Conservation (phyloP, 2,113 vertebrate species). For the Brienomyrus brachyistius region DNA sequence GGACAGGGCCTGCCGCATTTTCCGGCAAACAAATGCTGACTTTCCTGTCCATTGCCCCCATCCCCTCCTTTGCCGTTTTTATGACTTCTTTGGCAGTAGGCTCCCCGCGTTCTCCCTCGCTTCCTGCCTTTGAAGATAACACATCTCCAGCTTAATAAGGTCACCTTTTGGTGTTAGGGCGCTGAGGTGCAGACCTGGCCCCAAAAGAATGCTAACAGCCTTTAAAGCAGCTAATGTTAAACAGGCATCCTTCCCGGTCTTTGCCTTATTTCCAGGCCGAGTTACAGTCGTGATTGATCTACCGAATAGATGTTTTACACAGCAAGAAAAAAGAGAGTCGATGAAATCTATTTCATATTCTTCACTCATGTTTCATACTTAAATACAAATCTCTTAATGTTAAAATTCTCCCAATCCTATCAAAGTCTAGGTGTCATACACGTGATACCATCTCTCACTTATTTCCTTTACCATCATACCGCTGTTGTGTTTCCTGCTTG, state of each 20-base stretch:
- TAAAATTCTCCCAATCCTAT: neutral
- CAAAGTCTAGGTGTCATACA: neutral
- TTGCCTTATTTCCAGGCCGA: neutral
- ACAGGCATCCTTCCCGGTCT: neutral
- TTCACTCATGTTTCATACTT: neutral
- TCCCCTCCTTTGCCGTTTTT: neutral
- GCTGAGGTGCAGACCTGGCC: neutral
- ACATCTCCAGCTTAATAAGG: neutral
- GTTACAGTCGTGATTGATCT: neutral
- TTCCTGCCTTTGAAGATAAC: slow-evolving; percentile 14
- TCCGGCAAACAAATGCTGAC: neutral
- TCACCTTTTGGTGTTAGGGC: neutral
- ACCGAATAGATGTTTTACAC: neutral
- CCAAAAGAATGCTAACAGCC: neutral
- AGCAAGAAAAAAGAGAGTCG: neutral
- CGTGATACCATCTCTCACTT: neutral
- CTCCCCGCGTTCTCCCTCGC: neutral
- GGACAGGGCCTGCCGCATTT: neutral
- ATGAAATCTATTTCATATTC: neutral
- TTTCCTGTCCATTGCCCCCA: neutral
- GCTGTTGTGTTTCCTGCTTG: neutral
- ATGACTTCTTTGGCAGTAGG: neutral
- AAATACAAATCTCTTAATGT: neutral
- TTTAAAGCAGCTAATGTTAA: neutral
- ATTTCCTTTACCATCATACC: neutral